A percentile compares a stretch with the other conserved stretches of the same genome.
These are phyloP conservation scores for Raja brachyura DNA, from an alignment of 2,113 vertebrate species.

Conservation along the genomic window DNA sequence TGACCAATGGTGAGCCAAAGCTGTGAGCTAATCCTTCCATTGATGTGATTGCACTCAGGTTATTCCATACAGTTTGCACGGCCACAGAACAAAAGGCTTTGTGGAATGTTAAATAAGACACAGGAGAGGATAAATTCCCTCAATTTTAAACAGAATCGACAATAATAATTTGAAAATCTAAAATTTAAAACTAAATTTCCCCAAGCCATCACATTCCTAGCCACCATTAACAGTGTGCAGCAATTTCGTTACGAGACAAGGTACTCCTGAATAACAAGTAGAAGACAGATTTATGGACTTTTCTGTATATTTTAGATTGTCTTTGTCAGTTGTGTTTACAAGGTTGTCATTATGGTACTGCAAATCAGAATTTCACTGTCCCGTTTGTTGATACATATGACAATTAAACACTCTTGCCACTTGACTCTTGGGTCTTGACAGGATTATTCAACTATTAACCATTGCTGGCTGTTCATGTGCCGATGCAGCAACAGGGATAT, in stretches of 20 bases:
- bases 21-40: background rate
- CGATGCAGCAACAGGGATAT: too few species aligned
- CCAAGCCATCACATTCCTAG: background rate
- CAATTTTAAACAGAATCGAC: background rate
- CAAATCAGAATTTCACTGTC: too few species aligned
- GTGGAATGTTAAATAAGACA: background rate
- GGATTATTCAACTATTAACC: background rate
- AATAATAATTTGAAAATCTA: background rate
- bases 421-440: too few species aligned
- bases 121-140: background rate
- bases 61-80: background rate
- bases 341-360: too few species aligned
- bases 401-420: too few species aligned
- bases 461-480: background rate
- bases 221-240: background rate
- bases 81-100: background rate
- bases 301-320: too few species aligned
- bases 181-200: background rate
- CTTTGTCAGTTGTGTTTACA: too few species aligned
- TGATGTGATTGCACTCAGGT: background rate
- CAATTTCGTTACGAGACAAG: background rate
- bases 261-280: background rate
- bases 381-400: too few species aligned
- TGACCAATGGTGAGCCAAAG: background rate
- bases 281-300: too few species aligned